Evolutionary conservation across 2,113 vertebrate species (phyloP).

Genomic region (Sitta europaea): DNA sequence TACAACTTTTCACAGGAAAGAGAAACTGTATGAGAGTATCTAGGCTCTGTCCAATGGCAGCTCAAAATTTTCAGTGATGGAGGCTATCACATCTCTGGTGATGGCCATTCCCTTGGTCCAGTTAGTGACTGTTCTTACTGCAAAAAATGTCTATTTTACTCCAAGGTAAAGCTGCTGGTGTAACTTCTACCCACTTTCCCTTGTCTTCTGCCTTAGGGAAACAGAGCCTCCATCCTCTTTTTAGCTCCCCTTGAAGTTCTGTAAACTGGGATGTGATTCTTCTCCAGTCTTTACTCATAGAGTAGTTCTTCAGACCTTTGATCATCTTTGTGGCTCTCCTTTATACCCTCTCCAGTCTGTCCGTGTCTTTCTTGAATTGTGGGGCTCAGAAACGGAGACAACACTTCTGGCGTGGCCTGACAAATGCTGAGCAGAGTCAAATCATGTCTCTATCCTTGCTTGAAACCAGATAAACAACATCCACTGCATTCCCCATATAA

Average conservation of each 20-base stretch:
- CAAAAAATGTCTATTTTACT: background rate
- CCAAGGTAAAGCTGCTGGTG: background rate
- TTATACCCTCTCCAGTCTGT: background rate
- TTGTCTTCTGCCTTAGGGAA: background rate
- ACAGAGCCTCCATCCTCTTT: background rate
- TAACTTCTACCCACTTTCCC: background rate
- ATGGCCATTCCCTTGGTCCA: background rate
- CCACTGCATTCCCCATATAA: background rate
- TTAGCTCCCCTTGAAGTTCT: background rate
- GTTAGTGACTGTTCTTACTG: background rate
- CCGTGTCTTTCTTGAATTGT: rapidly evolving
- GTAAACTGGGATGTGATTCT: background rate
- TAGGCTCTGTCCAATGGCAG: background rate
- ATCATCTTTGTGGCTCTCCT: background rate
- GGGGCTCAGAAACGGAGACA: background rate
- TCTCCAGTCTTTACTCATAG: background rate
- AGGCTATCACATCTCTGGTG: too few relatives aligned
- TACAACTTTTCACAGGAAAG: background rate
- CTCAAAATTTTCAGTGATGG: background rate
- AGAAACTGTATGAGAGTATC: background rate
- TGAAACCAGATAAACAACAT: background rate
- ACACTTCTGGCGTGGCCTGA: background rate
- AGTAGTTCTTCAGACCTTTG: background rate
- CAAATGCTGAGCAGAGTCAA: background rate
- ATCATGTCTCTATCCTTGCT: background rate